Percentiles rank a stretch among this genome's conserved stretches.
Conservation (phyloP, 2,888 invertebrate genomes). For the Drosophila macrospina region DNA sequence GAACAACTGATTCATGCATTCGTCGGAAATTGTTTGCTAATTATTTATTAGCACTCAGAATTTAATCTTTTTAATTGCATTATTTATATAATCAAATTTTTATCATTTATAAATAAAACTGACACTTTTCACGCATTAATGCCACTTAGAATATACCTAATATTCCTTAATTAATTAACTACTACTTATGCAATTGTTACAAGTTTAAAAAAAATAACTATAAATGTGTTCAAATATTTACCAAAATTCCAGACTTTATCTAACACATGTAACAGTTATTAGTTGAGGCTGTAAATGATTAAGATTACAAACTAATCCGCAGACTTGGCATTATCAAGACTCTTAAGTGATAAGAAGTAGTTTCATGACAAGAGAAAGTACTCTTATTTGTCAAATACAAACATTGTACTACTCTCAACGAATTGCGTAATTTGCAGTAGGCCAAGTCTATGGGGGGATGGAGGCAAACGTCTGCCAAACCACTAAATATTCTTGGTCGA, state of each 20-base stretch:
- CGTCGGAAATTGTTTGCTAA: constrained; percentile 15
- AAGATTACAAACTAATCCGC: not conserved
- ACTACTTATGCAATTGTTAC: not conserved
- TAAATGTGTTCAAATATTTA: too few relatives aligned
- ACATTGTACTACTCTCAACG: constrained; percentile 3
- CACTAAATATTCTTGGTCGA: constrained; percentile 24
- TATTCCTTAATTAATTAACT: not conserved
- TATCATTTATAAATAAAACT: too few relatives aligned
- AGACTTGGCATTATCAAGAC: not conserved
- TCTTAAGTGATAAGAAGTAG: not conserved
- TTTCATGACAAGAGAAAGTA: not conserved
- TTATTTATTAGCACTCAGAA: constrained; percentile 8
- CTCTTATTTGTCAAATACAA: not conserved
- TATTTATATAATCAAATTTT: not conserved
- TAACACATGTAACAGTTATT: too few relatives aligned
- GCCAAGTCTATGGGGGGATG: not conserved
- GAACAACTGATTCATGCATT: constrained; percentile 34
- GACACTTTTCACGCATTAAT: too few relatives aligned
- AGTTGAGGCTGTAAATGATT: too few relatives aligned
- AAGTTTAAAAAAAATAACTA: not conserved
- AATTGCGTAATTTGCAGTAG: constrained; percentile 21
- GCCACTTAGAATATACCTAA: too few relatives aligned
- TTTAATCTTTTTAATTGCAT: not conserved
- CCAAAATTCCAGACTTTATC: too few relatives aligned
- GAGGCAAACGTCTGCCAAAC: not conserved